Percentiles rank a stretch among this genome's conserved stretches.
Conservation (phyloP, 2,113 vertebrate genomes). For the Montifringilla adamsi region DNA sequence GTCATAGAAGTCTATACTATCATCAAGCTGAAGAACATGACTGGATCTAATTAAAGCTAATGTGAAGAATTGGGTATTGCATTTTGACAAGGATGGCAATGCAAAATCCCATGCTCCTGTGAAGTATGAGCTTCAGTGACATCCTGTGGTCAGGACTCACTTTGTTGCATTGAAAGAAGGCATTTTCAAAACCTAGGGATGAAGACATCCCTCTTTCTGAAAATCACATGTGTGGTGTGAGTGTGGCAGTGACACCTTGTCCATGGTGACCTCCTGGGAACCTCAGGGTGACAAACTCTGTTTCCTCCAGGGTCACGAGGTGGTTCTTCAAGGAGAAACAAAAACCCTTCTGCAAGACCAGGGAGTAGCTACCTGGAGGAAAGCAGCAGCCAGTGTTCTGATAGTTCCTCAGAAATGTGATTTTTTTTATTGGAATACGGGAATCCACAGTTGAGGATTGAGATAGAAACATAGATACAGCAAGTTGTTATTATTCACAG, state of each 20-base stretch:
- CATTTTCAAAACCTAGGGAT: not conserved
- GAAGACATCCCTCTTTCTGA: not conserved
- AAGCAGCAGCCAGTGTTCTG: not conserved
- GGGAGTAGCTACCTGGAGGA: not conserved
- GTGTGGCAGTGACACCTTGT: not conserved
- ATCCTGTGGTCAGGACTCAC: slow-evolving; percentile 61
- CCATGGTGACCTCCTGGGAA: not conserved
- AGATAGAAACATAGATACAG: not conserved
- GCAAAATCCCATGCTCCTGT: not conserved
- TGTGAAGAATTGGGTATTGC: not conserved
- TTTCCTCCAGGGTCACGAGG: not conserved
- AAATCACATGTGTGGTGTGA: not conserved
- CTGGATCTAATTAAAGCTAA: slow-evolving; percentile 43
- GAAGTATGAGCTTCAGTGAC: slow-evolving; percentile 66
- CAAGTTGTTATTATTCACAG: slow-evolving; percentile 11
- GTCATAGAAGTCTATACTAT: slow-evolving; percentile 23
- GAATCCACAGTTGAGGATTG: not conserved
- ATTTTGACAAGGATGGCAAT: slow-evolving; percentile 28
- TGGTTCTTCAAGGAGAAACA: not conserved
- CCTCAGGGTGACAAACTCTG: not conserved
- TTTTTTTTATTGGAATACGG: not conserved
- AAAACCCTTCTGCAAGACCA: not conserved
- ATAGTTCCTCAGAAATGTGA: not conserved
- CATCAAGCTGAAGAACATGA: slow-evolving; percentile 17
- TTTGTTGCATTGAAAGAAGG: not conserved